Base-by-base conservation (phyloP, 2,113 vertebrate species). In the Sapayoa aenigma region DNA sequence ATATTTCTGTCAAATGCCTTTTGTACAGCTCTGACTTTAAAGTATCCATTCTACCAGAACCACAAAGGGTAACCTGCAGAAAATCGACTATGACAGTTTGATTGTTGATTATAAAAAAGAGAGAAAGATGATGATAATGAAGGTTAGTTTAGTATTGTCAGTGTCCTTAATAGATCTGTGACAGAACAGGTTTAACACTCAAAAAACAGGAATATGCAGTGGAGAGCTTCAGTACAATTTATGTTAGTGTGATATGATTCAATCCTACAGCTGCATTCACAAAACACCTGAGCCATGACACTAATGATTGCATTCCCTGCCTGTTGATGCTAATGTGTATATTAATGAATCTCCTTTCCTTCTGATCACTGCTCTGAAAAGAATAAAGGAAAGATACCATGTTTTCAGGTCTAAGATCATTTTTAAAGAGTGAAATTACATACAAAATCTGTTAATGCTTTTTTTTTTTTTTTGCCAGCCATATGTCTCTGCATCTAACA, bases 261-360 rank as follows among this genome's bases (percentile, higher is more conserved):
- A 87, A 95, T 90, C 33, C 67, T 96, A 80, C 72, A 91, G 42
- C 80, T 93, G 81, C 90, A 92, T 87, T 93, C 77, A 73, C 75
- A 50, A 62, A 93, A 68, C 81, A 90, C 96, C 87, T 94, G 95
- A 96, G 94, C 92, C 85, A 18, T 94, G 90, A 86, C 89, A 95
- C 42, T 84, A 96, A 53, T 75, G 94, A 87, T 67, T 95, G 83
- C 74, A 81, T 79, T 82, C 78, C 44, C 84, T 96, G 91, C 59
- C 88, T 4, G 30, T 67, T 93, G 94, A 87, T 88, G 77, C 20
- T 94, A 66, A 88, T 84, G 65, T 60, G 46, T 80, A 23, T 83
- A 93, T 83, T 95, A 89, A 90, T 89, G 80, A 93, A 52, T 44
- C 76, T 84, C 33, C 75, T 58, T 24, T 92, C 35, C 80, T 46